phyloP scores from a whole-genome alignment of 2,797 vertebrate genomes.

The Atherinosoma microstoma region DNA sequence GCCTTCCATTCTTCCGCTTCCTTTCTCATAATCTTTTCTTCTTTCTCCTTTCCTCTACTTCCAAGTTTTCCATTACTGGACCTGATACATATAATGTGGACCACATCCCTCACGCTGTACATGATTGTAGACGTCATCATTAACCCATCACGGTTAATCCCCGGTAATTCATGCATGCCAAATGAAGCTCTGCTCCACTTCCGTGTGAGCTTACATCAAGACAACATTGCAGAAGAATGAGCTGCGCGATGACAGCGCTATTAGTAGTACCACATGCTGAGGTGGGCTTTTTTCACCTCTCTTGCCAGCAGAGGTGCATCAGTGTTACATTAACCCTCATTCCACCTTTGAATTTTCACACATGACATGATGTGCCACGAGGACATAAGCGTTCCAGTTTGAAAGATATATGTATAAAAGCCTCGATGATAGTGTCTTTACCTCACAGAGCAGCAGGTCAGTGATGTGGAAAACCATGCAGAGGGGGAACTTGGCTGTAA shows the following conservation, averaged over 20 bases:
- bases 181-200: background rate
- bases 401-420: background rate
- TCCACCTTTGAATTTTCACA: background rate
- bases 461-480: conserved; percentile 99
- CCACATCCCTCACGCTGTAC: conserved; percentile 18
- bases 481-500: conserved; percentile 98
- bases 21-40: conserved; percentile 1
- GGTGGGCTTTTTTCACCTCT: background rate
- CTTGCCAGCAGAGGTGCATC: background rate
- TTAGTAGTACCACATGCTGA: background rate
- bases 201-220: background rate
- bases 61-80: conserved; percentile 29
- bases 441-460: conserved; percentile 97
- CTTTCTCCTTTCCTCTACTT: conserved; percentile 4
- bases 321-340: background rate
- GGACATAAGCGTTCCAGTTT: background rate
- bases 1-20: background rate
- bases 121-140: background rate
- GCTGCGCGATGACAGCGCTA: background rate
- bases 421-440: conserved; percentile 60
- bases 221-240: background rate
- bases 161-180: background rate
- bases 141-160: background rate
- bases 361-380: background rate
- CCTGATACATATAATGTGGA: conserved; percentile 23